Conservation (phyloP, 37 sponge, comb jelly and placozoan species). For the Oopsacas minuta region DNA sequence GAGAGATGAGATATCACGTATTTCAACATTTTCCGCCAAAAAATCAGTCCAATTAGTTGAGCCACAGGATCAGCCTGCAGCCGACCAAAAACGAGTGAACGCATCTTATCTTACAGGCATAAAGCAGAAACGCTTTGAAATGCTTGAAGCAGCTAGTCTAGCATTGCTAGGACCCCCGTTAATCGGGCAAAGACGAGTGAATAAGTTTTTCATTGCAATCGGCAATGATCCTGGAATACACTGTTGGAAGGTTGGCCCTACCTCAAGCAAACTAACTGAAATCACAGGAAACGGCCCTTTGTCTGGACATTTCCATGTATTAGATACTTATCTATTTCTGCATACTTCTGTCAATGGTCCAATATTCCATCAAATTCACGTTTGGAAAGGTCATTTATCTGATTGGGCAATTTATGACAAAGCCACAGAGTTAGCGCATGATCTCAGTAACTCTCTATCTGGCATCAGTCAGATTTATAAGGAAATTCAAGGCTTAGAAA, state of each 20-base stretch:
- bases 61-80: neutral
- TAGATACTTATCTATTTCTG: neutral
- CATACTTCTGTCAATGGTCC: neutral
- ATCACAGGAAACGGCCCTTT: neutral
- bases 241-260: constrained; percentile 6
- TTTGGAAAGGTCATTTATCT: constrained; percentile 3
- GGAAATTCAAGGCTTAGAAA: neutral
- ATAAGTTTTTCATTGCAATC: neutral
- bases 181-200: neutral
- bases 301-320: neutral
- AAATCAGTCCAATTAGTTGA: neutral
- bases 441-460: neutral
- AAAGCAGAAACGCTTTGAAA: neutral
- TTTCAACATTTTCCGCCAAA: neutral
- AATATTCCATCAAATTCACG: constrained; percentile 2
- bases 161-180: neutral
- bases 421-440: neutral
- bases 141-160: neutral
- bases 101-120: neutral
- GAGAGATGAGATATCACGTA: neutral
- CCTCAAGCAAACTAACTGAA: neutral
- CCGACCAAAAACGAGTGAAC: neutral
- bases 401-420: neutral
- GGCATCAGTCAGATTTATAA: neutral
- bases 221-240: neutral